Base-by-base conservation (phyloP, 2,888 invertebrate genomes). In the Slavum lentiscoides region DNA sequence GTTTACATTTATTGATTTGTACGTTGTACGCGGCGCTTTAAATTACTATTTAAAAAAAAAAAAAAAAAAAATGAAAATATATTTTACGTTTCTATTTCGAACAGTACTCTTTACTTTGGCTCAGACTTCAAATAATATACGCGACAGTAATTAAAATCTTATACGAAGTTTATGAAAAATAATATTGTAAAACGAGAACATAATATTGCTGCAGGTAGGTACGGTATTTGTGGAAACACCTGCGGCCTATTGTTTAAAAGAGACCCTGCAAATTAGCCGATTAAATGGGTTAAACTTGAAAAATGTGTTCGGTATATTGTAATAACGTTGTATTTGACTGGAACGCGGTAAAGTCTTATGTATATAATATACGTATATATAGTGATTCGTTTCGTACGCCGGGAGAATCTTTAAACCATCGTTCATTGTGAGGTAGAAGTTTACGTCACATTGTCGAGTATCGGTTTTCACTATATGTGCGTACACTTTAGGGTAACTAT, bases 281-380 rank as follows among this genome's bases (percentile, higher is more conserved):
- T 77, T 77, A 55, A 76, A 69, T 53, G 69, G 76, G 76, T 76
- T 76, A 55, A 69, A 55, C 69, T 62, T 19, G 69, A 77, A 77
- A 77, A 77, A 77, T 70, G 21, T 77, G 62, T 62, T n/a, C 19
- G 55, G 17, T 55, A 49, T 30, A 30, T 30, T 69, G n/a, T 53
- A 55, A 70, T 70, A 62, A 62, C 23, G 15, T 39, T 64, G 21
- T 64, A 64, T 67, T 67, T 23, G 13, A 67, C 19, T 55, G 13
- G n/a, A 30, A 21, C 21, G 30, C 30, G 30, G 30, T 30, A 30
- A 30, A 30, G 30, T 30, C 30, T 4, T 30, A 30, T 30, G 15
- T 49, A 49, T n/a, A n/a, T n/a, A n/a, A 76, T 43, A 68, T 30
- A 30, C 30, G 30, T 30, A 4, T 4, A 30, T n/a, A n/a, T 30